Conservation (phyloP, 2,113 vertebrate species). For the Apteryx mantelli region DNA sequence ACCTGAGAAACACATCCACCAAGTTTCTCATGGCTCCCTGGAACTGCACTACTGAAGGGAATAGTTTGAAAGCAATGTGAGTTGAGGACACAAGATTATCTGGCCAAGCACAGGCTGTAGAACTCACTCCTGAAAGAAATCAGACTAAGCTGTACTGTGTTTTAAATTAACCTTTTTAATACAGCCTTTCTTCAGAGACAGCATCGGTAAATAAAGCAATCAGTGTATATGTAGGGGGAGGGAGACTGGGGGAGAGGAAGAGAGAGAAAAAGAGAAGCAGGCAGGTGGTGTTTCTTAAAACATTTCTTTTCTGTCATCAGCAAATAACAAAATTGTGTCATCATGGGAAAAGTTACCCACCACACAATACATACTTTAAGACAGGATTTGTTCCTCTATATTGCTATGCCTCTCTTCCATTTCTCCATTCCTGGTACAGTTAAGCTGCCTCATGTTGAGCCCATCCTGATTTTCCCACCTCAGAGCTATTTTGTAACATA, state of each 20-base stretch:
- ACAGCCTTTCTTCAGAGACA: background rate
- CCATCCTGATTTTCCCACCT: constrained; percentile 29
- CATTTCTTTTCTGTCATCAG: background rate
- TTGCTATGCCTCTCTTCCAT: background rate
- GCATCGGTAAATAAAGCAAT: background rate
- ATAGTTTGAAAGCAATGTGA: background rate
- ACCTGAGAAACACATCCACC: background rate
- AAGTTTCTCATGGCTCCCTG: background rate
- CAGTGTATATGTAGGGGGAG: background rate
- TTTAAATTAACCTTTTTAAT: background rate
- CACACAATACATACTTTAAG: background rate
- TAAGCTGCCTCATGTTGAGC: background rate
- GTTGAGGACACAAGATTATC: background rate
- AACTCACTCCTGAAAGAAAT: background rate
- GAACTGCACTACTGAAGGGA: background rate
- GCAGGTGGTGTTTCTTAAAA: background rate
- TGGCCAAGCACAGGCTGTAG: background rate
- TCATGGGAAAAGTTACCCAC: background rate
- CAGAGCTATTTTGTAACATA: constrained; percentile 11
- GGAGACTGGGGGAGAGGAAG: background rate
- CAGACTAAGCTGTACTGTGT: background rate
- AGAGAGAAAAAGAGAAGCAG: background rate
- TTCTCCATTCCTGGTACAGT: background rate
- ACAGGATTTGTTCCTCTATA: constrained; percentile 31
- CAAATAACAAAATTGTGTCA: background rate